Conservation (phyloP, 2,113 vertebrate genomes). For the Colaptes auratus region DNA sequence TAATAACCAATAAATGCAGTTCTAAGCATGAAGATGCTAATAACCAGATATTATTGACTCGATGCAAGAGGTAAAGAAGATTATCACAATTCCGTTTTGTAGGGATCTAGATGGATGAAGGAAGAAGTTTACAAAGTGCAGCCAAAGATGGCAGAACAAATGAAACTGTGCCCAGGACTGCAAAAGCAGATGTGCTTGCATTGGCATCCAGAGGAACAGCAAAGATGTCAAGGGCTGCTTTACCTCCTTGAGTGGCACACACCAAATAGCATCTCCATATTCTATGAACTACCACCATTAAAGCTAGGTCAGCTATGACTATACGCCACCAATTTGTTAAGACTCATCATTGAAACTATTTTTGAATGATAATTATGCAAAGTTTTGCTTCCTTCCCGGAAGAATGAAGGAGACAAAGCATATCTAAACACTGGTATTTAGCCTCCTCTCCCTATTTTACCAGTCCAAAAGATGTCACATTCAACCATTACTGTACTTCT, state of each 20-base stretch:
- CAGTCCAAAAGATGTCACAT: neutral
- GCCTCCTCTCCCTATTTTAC: neutral
- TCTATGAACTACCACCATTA: neutral
- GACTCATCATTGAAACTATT: neutral
- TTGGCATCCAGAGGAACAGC: neutral
- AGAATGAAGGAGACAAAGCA: neutral
- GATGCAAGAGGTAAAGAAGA: neutral
- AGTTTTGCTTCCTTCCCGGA: neutral
- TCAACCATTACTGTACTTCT: neutral
- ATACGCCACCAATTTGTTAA: neutral
- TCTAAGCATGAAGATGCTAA: neutral
- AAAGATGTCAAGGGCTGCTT: neutral
- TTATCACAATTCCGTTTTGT: neutral
- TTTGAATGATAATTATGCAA: neutral
- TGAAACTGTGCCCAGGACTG: neutral
- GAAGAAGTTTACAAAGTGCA: neutral
- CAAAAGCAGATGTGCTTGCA: rapidly evolving
- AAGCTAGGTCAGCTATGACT: neutral
- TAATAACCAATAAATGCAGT: neutral
- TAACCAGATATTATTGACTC: neutral
- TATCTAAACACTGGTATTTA: neutral
- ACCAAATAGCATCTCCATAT: neutral
- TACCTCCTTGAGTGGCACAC: rapidly evolving
- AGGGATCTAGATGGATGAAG: neutral
- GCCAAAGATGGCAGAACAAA: neutral